Percentiles rank a stretch among this genome's conserved stretches.
These are phyloP conservation scores for Catocala sponsa DNA, from an alignment of 2,888 invertebrate genomes.

Conservation along the genomic window DNA sequence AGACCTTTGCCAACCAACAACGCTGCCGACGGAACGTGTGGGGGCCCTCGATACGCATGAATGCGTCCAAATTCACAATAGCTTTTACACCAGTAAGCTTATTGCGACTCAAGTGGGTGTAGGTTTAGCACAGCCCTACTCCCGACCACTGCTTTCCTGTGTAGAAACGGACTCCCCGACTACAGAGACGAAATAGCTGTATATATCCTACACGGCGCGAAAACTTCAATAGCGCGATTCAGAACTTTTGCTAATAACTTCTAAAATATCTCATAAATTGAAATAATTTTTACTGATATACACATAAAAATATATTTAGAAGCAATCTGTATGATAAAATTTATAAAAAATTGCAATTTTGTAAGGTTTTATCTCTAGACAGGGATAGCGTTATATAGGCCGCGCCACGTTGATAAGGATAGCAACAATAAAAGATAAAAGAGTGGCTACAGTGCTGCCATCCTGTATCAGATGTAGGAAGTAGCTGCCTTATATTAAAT, in stretches of 20 bases:
- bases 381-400: slow-evolving; percentile 28
- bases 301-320: not conserved
- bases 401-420: slow-evolving; percentile 36
- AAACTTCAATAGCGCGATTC: slow-evolving; percentile 43
- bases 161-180: slow-evolving; percentile 54
- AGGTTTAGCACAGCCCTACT: slow-evolving; percentile 38
- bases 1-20: slow-evolving; percentile 4
- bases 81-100: slow-evolving; percentile 21
- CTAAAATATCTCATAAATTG: not conserved
- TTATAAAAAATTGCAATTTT: slow-evolving; percentile 12
- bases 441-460: slow-evolving; percentile 50
- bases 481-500: slow-evolving; percentile 7
- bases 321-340: slow-evolving; percentile 7
- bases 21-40: slow-evolving; percentile 11
- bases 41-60: slow-evolving; percentile 6
- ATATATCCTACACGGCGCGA: slow-evolving; percentile 11
- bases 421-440: slow-evolving; percentile 23
- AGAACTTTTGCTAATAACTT: slow-evolving; percentile 23
- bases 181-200: fast-evolving
- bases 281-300: not conserved
- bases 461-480: slow-evolving; percentile 40
- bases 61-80: slow-evolving; percentile 39
- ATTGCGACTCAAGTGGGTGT: slow-evolving; percentile 39
- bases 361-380: slow-evolving; percentile 17
- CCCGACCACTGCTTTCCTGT: slow-evolving; percentile 45